Evolutionary conservation across 2,888 invertebrate genomes (phyloP).

Genomic region (Sesia apiformis): DNA sequence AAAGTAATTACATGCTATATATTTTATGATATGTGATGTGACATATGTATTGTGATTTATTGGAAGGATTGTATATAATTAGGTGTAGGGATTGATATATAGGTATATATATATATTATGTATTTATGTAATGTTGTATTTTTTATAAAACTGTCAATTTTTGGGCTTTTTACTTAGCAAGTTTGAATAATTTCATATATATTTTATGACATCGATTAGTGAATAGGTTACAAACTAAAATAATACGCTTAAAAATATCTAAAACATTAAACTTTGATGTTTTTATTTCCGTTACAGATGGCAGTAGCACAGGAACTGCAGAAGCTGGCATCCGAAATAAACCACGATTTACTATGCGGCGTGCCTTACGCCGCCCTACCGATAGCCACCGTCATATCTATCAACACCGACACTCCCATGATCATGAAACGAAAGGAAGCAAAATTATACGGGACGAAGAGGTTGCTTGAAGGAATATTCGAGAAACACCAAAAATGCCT

Average conservation of each 20-base stretch:
- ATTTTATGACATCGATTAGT: no score
- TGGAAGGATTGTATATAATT: no score
- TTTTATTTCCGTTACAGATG: slow-evolving; percentile 27
- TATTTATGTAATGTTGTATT: no score
- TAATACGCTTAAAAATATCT: background rate
- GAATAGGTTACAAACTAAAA: background rate
- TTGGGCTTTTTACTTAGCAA: no score
- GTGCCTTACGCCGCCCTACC: slow-evolving; percentile 98
- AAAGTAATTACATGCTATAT: no score
- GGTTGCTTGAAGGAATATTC: slow-evolving; percentile 92
- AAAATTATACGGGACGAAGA: slow-evolving; percentile 95
- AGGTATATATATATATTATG: no score
- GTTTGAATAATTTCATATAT: no score
- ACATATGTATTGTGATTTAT: no score
- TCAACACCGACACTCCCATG: slow-evolving; percentile 85
- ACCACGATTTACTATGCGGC: slow-evolving; percentile 87
- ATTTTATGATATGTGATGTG: no score
- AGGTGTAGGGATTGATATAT: no score
- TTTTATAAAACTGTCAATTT: no score
- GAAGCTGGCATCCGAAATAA: slow-evolving; percentile 34
- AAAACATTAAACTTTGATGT: background rate
- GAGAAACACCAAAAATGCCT: slow-evolving; percentile 80
- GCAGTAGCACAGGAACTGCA: slow-evolving; percentile 46
- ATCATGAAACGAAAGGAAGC: slow-evolving; percentile 93
- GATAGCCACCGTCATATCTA: slow-evolving; percentile 88